Conservation (phyloP, 2,797 vertebrate genomes). For the Clarias fuscus region DNA sequence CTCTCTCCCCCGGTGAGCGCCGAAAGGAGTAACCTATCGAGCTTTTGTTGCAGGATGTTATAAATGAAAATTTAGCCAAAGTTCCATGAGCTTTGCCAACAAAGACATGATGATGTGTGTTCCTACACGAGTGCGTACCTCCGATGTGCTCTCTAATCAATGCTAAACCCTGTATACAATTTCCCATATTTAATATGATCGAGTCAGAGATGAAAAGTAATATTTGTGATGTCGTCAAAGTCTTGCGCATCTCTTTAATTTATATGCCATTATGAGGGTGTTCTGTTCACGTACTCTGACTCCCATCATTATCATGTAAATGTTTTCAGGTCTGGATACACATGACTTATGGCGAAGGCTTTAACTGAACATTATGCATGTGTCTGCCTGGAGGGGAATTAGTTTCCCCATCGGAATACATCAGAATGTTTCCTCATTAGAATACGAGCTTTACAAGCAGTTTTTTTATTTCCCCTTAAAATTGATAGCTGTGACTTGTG, state of each 20-base stretch:
- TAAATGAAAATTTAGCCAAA: conserved; percentile 99
- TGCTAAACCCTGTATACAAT: background rate
- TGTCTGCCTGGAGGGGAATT: conserved; percentile 14
- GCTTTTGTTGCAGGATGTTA: conserved; percentile 99
- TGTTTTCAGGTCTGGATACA: background rate
- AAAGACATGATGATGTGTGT: conserved; percentile 93
- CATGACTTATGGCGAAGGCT: conserved; percentile 17
- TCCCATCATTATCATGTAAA: conserved; percentile 21
- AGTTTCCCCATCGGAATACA: conserved; percentile 18
- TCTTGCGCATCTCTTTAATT: background rate
- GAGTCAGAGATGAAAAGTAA: background rate
- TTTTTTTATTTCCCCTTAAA: background rate
- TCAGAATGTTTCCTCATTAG: conserved; percentile 12
- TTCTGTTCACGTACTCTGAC: background rate
- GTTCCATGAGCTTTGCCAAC: conserved; percentile 95
- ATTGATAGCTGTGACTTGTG: background rate
- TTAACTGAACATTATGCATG: conserved; percentile 19
- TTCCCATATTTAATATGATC: background rate
- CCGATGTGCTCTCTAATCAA: background rate
- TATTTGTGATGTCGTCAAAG: background rate
- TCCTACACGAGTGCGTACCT: conserved; percentile 48
- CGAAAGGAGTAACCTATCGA: conserved; percentile 99
- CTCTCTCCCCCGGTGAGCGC: conserved; percentile 85
- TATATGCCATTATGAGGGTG: background rate
- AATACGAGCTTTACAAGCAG: conserved; percentile 11